A percentile compares a stretch with the other conserved stretches of the same genome.
These are phyloP conservation scores for Etheostoma nigrum DNA, from an alignment of 2,797 vertebrate genomes.

Conservation along the genomic window DNA sequence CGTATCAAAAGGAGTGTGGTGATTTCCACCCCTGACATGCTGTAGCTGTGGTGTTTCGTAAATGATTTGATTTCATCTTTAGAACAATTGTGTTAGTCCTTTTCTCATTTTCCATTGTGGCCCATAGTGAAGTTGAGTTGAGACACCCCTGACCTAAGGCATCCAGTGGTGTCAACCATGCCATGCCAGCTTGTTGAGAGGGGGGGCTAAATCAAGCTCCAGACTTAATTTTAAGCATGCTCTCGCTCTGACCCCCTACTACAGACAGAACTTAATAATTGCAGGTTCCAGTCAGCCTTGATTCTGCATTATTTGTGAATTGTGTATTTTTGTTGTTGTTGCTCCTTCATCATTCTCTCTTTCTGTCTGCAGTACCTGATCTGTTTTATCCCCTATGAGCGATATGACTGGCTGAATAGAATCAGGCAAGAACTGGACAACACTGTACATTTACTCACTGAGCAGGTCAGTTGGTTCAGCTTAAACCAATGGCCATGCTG, in stretches of 20 bases:
- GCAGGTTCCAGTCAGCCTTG: background rate
- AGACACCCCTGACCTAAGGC: too few relatives aligned
- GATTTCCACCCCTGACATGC: too few relatives aligned
- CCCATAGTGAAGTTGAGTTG: too few relatives aligned
- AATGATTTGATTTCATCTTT: background rate
- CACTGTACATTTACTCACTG: background rate
- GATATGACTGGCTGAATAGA: background rate
- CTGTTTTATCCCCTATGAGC: background rate
- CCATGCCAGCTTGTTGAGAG: too few relatives aligned
- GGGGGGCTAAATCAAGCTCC: too few relatives aligned
- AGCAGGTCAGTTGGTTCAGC: background rate
- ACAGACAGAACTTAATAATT: background rate
- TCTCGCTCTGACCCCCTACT: background rate
- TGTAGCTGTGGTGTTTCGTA: background rate
- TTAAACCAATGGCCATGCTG: conserved; percentile 4
- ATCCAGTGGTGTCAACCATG: too few relatives aligned
- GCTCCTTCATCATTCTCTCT: background rate
- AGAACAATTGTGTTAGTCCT: background rate
- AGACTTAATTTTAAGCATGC: too few relatives aligned
- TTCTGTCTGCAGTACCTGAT: conserved; percentile 1
- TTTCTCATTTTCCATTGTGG: too few relatives aligned
- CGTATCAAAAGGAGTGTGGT: too few relatives aligned
- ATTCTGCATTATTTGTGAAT: background rate
- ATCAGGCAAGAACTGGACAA: conserved; percentile 6
- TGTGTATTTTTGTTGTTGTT: background rate